Evolutionary conservation across 2,888 invertebrate species (phyloP).

Genomic region (Nemotelus pantherinus): DNA sequence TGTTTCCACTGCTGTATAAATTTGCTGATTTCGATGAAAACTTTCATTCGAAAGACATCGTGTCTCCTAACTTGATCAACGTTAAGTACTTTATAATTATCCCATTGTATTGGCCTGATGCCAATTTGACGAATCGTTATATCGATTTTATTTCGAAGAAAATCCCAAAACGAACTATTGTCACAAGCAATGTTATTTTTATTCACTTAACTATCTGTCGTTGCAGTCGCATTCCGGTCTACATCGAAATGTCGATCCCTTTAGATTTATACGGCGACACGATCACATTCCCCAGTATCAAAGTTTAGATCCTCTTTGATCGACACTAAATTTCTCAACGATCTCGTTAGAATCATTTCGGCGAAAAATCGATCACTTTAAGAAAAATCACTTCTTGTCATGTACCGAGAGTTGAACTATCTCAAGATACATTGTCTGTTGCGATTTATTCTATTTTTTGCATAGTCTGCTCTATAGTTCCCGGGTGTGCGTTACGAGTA

Average conservation of each 20-base stretch:
- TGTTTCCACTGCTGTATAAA: too few relatives aligned
- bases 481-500: not conserved
- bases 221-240: slow-evolving; percentile 1
- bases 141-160: too few relatives aligned
- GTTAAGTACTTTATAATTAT: too few relatives aligned
- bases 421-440: not conserved
- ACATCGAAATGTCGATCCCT: slow-evolving; percentile 17
- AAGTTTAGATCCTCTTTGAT: slow-evolving; percentile 15
- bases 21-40: too few relatives aligned
- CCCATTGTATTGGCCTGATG: too few relatives aligned
- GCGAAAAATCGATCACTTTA: too few relatives aligned
- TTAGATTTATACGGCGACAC: slow-evolving; percentile 17
- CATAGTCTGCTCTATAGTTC: too few relatives aligned
- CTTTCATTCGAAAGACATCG: too few relatives aligned
- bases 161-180: not conserved
- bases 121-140: too few relatives aligned
- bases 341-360: too few relatives aligned
- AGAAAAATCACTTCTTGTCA: too few relatives aligned
- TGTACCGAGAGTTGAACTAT: not conserved
- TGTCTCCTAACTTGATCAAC: too few relatives aligned
- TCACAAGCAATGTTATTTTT: not conserved
- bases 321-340: not conserved
- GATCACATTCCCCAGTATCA: slow-evolving; percentile 23
- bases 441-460: slow-evolving; percentile 6
- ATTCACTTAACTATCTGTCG: not conserved